Conservation (phyloP, 2,888 invertebrate species). For the Troides aeacus region DNA sequence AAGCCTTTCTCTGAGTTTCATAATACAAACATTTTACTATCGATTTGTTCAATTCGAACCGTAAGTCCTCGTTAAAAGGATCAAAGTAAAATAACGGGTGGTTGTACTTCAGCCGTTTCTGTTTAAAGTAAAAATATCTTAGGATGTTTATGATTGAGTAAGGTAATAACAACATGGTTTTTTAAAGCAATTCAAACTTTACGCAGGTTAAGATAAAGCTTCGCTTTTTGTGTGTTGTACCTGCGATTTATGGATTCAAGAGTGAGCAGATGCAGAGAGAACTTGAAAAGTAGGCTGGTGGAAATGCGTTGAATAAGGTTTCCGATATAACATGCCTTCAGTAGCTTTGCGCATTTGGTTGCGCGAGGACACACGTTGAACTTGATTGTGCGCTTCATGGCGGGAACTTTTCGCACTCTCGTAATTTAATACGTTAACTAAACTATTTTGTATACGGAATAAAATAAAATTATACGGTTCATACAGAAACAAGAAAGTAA, state of each 20-base stretch:
- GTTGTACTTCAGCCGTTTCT: conserved; percentile 8
- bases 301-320: conserved; percentile 60
- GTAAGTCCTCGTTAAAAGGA: conserved; percentile 2
- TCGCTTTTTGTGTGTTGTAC: conserved; percentile 15
- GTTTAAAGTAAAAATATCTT: conserved; percentile 6
- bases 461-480: conserved; percentile 5
- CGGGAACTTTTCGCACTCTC: conserved; percentile 70
- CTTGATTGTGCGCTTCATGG: conserved; percentile 51
- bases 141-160: not conserved
- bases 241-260: conserved; percentile 38
- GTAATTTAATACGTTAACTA: conserved; percentile 47
- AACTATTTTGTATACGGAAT: not conserved
- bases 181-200: conserved; percentile 8
- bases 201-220: not conserved
- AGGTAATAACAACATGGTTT: not conserved
- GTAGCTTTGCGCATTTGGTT: conserved; percentile 70
- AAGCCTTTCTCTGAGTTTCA: conserved; percentile 56
- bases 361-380: conserved; percentile 55
- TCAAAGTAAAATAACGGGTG: not conserved
- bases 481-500: not conserved
- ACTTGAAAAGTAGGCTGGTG: conserved; percentile 72
- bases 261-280: conserved; percentile 45
- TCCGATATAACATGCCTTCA: conserved; percentile 63
- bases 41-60: conserved; percentile 36
- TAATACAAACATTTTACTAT: conserved; percentile 51